A percentile compares a stretch with the other conserved stretches of the same genome.
phyloP scores from a whole-genome alignment of 2,797 vertebrate species.

The Nothura maculosa region DNA sequence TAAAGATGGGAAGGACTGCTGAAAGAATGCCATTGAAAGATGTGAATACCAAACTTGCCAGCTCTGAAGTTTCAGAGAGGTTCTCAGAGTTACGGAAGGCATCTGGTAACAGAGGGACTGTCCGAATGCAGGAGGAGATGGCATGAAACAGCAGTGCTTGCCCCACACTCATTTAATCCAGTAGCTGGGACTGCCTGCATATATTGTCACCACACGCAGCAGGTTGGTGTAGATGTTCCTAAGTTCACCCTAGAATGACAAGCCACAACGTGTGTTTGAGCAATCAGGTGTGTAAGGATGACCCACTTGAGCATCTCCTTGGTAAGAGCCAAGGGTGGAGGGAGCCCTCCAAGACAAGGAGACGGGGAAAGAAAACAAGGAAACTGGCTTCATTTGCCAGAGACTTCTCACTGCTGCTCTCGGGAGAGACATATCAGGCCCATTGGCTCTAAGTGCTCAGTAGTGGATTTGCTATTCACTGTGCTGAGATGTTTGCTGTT shows the following conservation, averaged over 20 bases:
- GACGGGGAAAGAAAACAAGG: neutral
- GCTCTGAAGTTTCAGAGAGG: neutral
- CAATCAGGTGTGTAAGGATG: neutral
- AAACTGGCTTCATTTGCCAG: neutral
- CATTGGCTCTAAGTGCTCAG: neutral
- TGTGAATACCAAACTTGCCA: fast-evolving
- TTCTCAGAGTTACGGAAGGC: neutral
- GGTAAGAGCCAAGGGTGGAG: fast-evolving
- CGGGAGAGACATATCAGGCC: neutral
- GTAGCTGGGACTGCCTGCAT: neutral
- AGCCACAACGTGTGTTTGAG: fast-evolving
- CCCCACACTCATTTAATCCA: neutral
- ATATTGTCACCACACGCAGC: neutral
- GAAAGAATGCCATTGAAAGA: neutral
- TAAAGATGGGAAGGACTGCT: neutral
- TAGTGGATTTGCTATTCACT: neutral
- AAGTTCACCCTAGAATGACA: neutral
- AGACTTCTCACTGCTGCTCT: neutral
- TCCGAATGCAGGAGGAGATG: neutral
- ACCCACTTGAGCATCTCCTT: neutral
- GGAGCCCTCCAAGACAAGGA: fast-evolving
- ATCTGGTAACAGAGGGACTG: neutral
- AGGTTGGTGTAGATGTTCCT: neutral
- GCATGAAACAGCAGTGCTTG: neutral
- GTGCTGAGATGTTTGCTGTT: fast-evolving